Percentiles rank a stretch among this genome's conserved stretches.
These are phyloP conservation scores for Zophobas morio DNA, from an alignment of 1,140 invertebrate genomes.

Conservation along the genomic window DNA sequence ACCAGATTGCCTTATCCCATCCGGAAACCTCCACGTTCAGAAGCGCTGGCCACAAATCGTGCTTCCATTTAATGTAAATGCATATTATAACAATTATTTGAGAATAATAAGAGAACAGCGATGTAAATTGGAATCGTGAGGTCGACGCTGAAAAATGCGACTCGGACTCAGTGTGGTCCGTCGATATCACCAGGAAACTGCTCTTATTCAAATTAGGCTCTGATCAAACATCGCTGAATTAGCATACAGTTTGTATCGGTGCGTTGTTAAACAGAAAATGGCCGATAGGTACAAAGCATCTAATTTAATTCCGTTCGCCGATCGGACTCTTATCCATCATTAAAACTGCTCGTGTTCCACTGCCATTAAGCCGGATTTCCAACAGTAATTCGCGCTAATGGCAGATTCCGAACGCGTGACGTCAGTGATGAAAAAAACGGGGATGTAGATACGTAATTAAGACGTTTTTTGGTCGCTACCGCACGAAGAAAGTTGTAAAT, in stretches of 20 bases:
- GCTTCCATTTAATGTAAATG: constrained; percentile 54
- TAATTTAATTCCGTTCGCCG: constrained; percentile 30
- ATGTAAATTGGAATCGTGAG: constrained; percentile 57
- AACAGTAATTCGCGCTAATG: constrained; percentile 26
- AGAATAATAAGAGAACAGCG: constrained; percentile 47
- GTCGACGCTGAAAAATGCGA: constrained; percentile 19
- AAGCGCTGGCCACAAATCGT: constrained; percentile 46
- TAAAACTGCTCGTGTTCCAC: constrained; percentile 29
- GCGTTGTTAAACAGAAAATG: constrained; percentile 10
- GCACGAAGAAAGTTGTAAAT: neutral
- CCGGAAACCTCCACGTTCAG: constrained; percentile 26
- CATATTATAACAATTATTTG: constrained; percentile 55
- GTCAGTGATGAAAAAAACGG: constrained; percentile 10
- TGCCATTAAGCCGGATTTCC: constrained; percentile 12
- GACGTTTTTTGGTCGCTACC: neutral
- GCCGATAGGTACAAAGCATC: constrained; percentile 7
- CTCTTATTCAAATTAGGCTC: constrained; percentile 35
- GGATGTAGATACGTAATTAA: neutral
- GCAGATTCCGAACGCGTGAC: constrained; percentile 13
- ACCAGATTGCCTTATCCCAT: constrained; percentile 17
- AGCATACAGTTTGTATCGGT: constrained; percentile 9
- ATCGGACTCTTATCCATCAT: constrained; percentile 11
- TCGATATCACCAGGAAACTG: constrained; percentile 32
- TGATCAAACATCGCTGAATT: constrained; percentile 13
- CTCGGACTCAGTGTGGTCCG: constrained; percentile 41